Percentiles rank a stretch among this genome's conserved stretches.
Conservation (phyloP, 2,888 invertebrate species). For the Amphimallon solstitiale region DNA sequence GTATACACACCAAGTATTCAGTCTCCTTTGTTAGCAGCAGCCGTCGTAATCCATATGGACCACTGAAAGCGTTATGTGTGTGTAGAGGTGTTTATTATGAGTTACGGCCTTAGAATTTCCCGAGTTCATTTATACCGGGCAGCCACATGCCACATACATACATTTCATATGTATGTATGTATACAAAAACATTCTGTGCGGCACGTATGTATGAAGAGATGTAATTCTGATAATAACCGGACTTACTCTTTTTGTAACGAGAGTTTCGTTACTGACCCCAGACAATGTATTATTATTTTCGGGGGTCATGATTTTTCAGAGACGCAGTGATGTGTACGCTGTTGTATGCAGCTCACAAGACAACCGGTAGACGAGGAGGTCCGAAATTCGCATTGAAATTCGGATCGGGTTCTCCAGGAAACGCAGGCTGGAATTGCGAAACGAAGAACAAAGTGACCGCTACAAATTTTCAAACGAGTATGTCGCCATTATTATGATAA, state of each 20-base stretch:
- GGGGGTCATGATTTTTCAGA: constrained; percentile 18
- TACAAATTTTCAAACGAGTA: constrained; percentile 15
- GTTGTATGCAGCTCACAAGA: not conserved
- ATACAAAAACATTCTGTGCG: not conserved
- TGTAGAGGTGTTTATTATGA: constrained; percentile 13
- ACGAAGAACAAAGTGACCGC: constrained; percentile 28
- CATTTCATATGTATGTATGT: not conserved
- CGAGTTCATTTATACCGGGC: constrained; percentile 9
- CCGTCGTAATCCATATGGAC: constrained; percentile 3
- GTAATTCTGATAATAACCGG: constrained; percentile 26
- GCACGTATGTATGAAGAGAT: constrained; percentile 15
- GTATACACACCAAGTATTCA: not conserved
- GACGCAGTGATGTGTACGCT: constrained; percentile 18
- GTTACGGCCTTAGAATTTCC: not conserved
- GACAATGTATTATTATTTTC: constrained; percentile 22
- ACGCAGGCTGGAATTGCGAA: constrained; percentile 7
- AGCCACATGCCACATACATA: not conserved
- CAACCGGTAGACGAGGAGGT: constrained; percentile 19
- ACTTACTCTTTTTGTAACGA: constrained; percentile 14
- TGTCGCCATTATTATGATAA: constrained; percentile 11
- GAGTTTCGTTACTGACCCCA: constrained; percentile 27
- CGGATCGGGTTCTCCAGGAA: constrained; percentile 1
- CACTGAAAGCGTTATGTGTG: not conserved
- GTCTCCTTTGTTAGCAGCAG: constrained; percentile 1
- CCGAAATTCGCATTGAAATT: constrained; percentile 25